Conservation (phyloP, 2,113 vertebrate species). For the Balaeniceps rex region DNA sequence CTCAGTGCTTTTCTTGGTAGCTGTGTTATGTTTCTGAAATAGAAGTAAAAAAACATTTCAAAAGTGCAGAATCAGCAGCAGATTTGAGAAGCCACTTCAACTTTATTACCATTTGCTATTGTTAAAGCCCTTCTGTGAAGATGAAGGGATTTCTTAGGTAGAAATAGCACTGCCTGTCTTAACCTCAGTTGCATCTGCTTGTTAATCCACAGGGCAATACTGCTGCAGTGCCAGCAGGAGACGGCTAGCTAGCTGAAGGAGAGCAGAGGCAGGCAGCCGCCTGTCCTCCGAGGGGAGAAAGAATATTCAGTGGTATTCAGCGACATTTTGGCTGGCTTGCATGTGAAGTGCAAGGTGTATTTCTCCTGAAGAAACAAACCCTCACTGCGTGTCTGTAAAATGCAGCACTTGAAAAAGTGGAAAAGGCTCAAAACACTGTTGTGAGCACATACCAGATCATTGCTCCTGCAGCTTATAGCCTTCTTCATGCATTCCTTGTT, state of each 20-base stretch:
- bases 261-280: background rate
- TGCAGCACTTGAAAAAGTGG: background rate
- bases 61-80: background rate
- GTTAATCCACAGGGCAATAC: background rate
- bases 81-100: background rate
- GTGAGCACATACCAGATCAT: background rate
- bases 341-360: background rate
- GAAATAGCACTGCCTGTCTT: background rate
- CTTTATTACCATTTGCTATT: background rate
- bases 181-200: background rate
- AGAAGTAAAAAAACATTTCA: background rate
- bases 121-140: background rate
- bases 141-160: background rate
- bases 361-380: background rate
- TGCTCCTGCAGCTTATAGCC: background rate
- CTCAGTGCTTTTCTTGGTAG: background rate
- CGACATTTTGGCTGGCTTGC: background rate
- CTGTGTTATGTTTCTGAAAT: background rate
- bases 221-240: background rate
- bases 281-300: accelerated
- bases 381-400: background rate
- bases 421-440: background rate
- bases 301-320: no score
- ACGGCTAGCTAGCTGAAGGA: background rate
- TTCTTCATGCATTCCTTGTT: background rate